Conservation (phyloP, 1,140 invertebrate species). For the Cydia strobilella region DNA sequence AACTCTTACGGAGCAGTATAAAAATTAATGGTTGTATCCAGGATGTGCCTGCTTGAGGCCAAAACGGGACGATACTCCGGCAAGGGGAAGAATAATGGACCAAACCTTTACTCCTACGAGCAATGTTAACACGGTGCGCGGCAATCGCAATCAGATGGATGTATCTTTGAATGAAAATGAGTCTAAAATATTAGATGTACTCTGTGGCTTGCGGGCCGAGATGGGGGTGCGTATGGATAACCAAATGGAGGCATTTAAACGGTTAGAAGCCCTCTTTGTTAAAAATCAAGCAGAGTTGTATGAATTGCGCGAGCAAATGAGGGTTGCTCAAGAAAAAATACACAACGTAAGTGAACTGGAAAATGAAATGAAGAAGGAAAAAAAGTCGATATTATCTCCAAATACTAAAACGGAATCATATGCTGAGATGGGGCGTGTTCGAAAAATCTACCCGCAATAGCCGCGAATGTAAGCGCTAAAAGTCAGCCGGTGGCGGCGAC, state of each 20-base stretch:
- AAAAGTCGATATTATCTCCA: not conserved
- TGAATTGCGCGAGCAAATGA: not conserved
- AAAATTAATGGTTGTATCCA: constrained; percentile 38
- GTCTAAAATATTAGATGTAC: not conserved
- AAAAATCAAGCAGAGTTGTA: not conserved
- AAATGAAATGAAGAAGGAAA: not conserved
- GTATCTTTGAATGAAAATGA: not conserved
- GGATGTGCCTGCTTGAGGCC: constrained; percentile 33
- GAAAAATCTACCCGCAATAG: not conserved
- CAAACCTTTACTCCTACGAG: constrained; percentile 38
- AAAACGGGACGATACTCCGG: constrained; percentile 33
- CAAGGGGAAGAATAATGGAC: constrained; percentile 33
- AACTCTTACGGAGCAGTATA: constrained; percentile 36
- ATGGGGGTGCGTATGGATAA: not conserved
- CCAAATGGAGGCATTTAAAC: not conserved
- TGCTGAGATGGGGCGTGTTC: not conserved
- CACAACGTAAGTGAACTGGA: not conserved
- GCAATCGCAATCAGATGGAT: constrained; percentile 7
- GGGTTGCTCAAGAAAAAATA: not conserved
- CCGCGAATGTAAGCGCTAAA: not conserved
- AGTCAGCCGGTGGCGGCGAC: not conserved
- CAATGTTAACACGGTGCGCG: constrained; percentile 33
- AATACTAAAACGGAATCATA: not conserved
- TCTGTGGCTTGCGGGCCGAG: not conserved
- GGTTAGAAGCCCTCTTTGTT: not conserved